Evolutionary conservation across 1,140 invertebrate species (phyloP), one percentile per base, ranked within the genome.

Genomic region (Heliconius hermathena): DNA sequence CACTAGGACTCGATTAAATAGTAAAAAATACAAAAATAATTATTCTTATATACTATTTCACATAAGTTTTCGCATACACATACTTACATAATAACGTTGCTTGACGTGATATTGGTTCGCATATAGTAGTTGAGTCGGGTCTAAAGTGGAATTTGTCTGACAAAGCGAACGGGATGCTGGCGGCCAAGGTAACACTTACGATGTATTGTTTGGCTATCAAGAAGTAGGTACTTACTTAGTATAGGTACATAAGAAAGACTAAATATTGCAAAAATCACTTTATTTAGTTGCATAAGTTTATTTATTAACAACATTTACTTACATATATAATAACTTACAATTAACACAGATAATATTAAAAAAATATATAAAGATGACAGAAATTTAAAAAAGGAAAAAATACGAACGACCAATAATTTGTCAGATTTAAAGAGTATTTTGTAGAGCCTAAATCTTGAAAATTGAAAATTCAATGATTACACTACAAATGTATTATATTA

Each of bases 161-260:
- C 82, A 83, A 83, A 81, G 82, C 77, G 57, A 54, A 83, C 82
- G 80, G 82, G 82, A 81, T 83, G 78, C 72, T 78, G 57, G 60
- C 38, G 79, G 77, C 82, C 82, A 83, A 83, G 79, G 82, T 74
- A 75, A 73, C 66, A 82, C 74, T 80, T 52, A 71, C 18, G 71
- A 73, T 74, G 57, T 73, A 78, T 81, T 83, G 79, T 81, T 75
- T 76, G 71, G 29, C 75, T 81, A 81, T 74, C 54, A 77, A 76
- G 26, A 49, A 20, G 70, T 71, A 20, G 49, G 6, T 52, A 52
- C 49, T 52, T 36, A 38, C 13, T 36, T 38, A 2, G 29, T 38
- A 38, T 57, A n/a, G 20, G n/a, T 71, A 71, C 9, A 66, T 38
- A 38, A 71, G 9, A 71, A 71, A 38, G 71, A 38, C 20, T 71